Evolutionary conservation across 2,797 vertebrate genomes (phyloP), one percentile per base, ranked within the genome.

Genomic region (Fistularia commersonii): DNA sequence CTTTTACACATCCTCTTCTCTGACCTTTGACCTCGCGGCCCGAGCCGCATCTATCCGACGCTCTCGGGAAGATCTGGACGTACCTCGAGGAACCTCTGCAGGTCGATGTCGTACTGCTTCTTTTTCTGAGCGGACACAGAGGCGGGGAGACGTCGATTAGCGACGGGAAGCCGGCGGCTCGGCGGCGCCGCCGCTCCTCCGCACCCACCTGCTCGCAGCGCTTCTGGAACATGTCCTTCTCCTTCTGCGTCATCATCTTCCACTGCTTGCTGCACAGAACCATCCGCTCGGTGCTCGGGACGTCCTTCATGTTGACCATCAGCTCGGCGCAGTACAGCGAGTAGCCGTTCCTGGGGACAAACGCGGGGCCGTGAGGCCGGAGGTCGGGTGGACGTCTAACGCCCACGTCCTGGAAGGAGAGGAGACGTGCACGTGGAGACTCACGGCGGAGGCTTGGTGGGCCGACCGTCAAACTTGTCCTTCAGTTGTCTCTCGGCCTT

Each of bases 251-350:
- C 90, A 91, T 91, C 72, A 92, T 69, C 52, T 92, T 92, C 91
- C 91, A 92, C 76, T 89, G 89, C 45, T 92, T 91, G 37, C 91
- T 92, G 77, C 91, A 92, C 9, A 92, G 77, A 0, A 92, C 90
- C 91, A 92, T 92, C 11, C 91, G 77, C 85, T 92, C 91, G 0
- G 91, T 92, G 61, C 90, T 90, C 0, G 90, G 91, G 6, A 92
- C 90, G 31, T 92, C 89, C 80, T 92, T 92, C 90, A 92, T 92
- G 84, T 90, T 92, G 15, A 91, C 90, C 90, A 92, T 92, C 53
- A 92, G 85, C 80, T 92, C 91, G 0, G 91, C 91, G 1, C 91
- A 92, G 84, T 92, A 92, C 57, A 92, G 72, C 0, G 90, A 91
- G 84, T 92, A 92, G 0, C 90, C 90, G 5, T 92, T 92, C 44